A percentile compares a stretch with the other conserved stretches of the same genome.
Evolutionary conservation across 2,113 vertebrate genomes (phyloP).

Genomic region (Mastomys coucha): DNA sequence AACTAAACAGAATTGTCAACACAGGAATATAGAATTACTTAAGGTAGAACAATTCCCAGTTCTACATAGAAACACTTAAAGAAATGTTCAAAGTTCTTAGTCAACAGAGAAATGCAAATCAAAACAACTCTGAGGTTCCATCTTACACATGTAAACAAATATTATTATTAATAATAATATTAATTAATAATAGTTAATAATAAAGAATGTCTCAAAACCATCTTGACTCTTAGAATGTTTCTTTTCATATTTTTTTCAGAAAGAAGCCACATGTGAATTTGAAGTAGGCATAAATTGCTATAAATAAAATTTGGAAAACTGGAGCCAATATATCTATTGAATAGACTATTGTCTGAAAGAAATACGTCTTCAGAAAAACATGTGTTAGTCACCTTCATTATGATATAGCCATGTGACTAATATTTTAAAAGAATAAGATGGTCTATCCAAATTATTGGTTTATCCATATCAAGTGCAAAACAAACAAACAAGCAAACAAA

Average conservation of each 20-base stretch:
- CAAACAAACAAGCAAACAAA: too few relatives aligned
- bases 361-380: conserved; percentile 23
- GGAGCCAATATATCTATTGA: neutral
- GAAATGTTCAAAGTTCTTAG: too few relatives aligned
- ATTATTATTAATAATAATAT: too few relatives aligned
- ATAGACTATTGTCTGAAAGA: neutral
- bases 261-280: neutral
- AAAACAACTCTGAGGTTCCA: too few relatives aligned
- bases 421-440: conserved; percentile 54
- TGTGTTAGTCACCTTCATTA: neutral
- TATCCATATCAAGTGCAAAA: neutral
- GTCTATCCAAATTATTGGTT: neutral
- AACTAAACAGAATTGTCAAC: too few relatives aligned
- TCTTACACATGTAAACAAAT: too few relatives aligned
- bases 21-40: too few relatives aligned
- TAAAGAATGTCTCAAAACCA: neutral
- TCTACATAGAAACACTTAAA: too few relatives aligned
- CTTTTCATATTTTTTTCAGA: neutral
- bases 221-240: conserved; percentile 15
- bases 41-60: too few relatives aligned
- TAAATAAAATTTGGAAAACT: conserved; percentile 20
- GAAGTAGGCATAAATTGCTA: conserved; percentile 12
- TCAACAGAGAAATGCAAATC: too few relatives aligned
- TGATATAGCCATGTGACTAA: neutral
- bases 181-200: too few relatives aligned